phyloP scores from a whole-genome alignment of 2,888 invertebrate genomes.

The Acleris literana region DNA sequence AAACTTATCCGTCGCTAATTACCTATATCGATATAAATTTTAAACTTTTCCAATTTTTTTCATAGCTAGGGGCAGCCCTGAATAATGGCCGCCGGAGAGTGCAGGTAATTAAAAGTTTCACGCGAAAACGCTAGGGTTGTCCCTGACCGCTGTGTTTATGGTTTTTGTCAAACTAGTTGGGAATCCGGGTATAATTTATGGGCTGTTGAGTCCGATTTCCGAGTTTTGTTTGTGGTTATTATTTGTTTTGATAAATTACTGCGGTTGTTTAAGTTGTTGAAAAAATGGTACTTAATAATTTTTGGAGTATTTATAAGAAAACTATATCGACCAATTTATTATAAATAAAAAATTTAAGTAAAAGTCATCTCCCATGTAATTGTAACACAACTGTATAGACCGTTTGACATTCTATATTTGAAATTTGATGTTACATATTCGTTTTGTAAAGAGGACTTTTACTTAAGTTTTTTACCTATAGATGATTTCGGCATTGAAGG shows the following conservation, averaged over 20 bases:
- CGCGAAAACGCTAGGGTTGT: constrained; percentile 25
- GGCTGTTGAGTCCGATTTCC: background rate
- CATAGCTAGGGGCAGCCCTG: constrained; percentile 25
- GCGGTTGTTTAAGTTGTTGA: too few relatives aligned
- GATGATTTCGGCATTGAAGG: too few relatives aligned
- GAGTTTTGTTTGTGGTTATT: background rate
- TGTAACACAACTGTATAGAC: too few relatives aligned
- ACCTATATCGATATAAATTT: constrained; percentile 36
- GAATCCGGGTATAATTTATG: constrained; percentile 19
- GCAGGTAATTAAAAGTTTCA: constrained; percentile 34
- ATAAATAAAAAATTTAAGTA: too few relatives aligned
- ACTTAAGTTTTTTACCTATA: too few relatives aligned
- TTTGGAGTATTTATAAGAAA: too few relatives aligned
- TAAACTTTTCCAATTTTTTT: constrained; percentile 35
- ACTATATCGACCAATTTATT: too few relatives aligned
- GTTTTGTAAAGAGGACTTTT: too few relatives aligned
- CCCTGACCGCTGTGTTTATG: constrained; percentile 9
- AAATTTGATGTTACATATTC: too few relatives aligned
- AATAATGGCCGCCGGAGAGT: constrained; percentile 22
- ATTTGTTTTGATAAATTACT: background rate
- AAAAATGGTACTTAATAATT: too few relatives aligned
- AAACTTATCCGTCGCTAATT: constrained; percentile 30
- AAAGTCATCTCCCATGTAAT: too few relatives aligned
- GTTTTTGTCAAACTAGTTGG: constrained; percentile 13
- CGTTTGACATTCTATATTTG: too few relatives aligned